A percentile compares a stretch with the other conserved stretches of the same genome.
Conservation (phyloP, 1,140 invertebrate species). For the Polypedilum vanderplanki region DNA sequence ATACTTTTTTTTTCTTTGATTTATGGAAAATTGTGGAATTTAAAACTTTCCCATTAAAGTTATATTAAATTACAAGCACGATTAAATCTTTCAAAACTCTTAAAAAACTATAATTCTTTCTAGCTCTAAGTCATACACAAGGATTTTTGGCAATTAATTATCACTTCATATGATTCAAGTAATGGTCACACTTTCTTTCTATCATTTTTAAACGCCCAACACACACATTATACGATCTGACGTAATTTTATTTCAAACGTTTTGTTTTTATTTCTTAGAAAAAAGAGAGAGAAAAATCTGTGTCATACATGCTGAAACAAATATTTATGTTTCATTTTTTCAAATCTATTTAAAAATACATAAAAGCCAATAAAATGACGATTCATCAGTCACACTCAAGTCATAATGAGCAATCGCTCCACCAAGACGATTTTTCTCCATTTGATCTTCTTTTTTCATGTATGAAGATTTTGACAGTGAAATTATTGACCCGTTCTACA, state of each 20-base stretch:
- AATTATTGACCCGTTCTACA: not conserved
- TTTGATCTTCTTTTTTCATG: not conserved
- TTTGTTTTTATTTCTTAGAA: conserved; percentile 21
- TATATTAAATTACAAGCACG: not conserved
- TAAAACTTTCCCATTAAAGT: not conserved
- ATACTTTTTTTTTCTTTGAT: too few species aligned
- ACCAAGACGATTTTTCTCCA: not conserved
- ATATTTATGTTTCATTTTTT: conserved; percentile 26
- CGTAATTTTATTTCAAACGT: not conserved
- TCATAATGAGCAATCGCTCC: not conserved
- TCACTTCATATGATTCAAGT: not conserved
- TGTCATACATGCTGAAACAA: conserved; percentile 21
- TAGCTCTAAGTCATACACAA: not conserved
- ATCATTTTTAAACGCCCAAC: too few species aligned
- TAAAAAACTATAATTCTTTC: not conserved
- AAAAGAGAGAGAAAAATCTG: not conserved
- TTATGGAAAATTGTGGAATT: too few species aligned
- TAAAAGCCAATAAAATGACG: conserved; percentile 22
- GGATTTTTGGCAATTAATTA: not conserved
- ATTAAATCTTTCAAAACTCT: conserved; percentile 2
- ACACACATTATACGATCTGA: too few species aligned
- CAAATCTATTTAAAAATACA: conserved; percentile 24
- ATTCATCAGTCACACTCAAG: not conserved
- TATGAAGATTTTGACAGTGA: conserved; percentile 18
- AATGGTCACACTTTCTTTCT: not conserved